Conservation (phyloP, 2,888 invertebrate genomes). For the Zaprionus bogoriensis region DNA sequence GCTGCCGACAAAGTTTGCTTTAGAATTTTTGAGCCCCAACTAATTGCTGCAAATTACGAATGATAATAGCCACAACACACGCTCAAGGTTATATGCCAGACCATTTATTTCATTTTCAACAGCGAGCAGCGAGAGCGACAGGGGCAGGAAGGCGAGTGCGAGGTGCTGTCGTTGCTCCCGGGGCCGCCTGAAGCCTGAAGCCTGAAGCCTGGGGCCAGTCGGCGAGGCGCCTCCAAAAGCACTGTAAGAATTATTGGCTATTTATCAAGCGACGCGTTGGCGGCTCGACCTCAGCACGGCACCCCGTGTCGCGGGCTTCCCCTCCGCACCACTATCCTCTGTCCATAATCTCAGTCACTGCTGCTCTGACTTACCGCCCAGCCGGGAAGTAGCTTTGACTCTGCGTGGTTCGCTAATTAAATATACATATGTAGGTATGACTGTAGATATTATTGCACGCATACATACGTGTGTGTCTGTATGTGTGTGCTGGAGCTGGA, state of each 20-base stretch:
- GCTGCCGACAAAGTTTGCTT: constrained; percentile 72
- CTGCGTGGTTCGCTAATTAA: constrained; percentile 61
- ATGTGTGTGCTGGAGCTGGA: constrained; percentile 11
- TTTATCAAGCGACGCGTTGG: constrained; percentile 73
- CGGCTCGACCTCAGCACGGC: constrained; percentile 18
- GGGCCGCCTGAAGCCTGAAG: constrained; percentile 10
- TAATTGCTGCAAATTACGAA: constrained; percentile 78
- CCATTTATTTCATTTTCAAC: constrained; percentile 72
- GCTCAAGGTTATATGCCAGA: constrained; percentile 71
- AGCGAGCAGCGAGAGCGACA: constrained; percentile 17
- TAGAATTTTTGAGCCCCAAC: constrained; percentile 78
- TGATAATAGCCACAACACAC: constrained; percentile 79
- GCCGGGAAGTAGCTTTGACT: constrained; percentile 53
- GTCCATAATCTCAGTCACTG: not conserved
- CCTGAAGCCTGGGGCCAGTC: constrained; percentile 32
- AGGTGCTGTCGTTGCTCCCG: not conserved
- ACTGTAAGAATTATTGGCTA: constrained; percentile 75
- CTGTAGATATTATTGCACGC: constrained; percentile 20
- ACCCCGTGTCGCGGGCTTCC: not conserved
- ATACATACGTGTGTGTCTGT: constrained; percentile 6
- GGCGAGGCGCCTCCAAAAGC: constrained; percentile 50
- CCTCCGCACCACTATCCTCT: not conserved
- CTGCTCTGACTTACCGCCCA: not conserved
- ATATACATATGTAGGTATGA: constrained; percentile 54
- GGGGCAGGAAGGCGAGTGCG: not conserved